Evolutionary conservation across 2,888 invertebrate species (phyloP), one percentile per base, ranked within the genome.

Genomic region (Melinaea menophilus): DNA sequence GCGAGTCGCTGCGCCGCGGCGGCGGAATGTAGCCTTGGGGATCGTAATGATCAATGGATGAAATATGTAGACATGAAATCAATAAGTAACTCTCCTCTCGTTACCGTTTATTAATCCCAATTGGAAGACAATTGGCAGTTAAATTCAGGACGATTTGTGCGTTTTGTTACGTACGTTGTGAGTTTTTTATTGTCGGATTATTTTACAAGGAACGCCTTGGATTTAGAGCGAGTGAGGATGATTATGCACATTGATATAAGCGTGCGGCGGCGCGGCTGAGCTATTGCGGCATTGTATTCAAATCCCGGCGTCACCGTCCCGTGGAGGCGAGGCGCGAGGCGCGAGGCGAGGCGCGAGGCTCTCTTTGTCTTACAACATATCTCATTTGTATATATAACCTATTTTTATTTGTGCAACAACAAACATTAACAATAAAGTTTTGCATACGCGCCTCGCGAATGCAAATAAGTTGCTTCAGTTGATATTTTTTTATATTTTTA

Each of bases 251-350:
- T 86, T 79, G 75, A 11, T n/a, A 11, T 46, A 22, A 9, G 51
- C 31, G 82, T 78, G 79, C 80, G 79, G 83, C 77, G 82, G 85
- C 85, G 86, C 84, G 83, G 82, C 80, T 88, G 88, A 87, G 86
- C 78, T 86, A 88, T 88, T 83, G 86, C 80, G 68, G 84, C 78
- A 90, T 90, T 90, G 90, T 90, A 90, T 90, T 90, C 85, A 88
- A 90, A 90, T 90, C 75, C 75, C 69, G 72, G 74, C 85, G 82
- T 84, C 86, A 83, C 63, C 58, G 63, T 56, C 59, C 59, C 41
- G 67, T 22, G 22, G 22, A 22, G 65, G 69, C 64, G 68, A 61
- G 64, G 66, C 65, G 56, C 66, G 48, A 61, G 61, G 35, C 48
- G 67, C 65, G 61, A 56, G 41, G 46, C 55, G 61, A 64, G 61